A percentile compares a stretch with the other conserved stretches of the same genome.
phyloP scores from a whole-genome alignment of 2,797 vertebrate genomes.

The Tenualosa ilisha region DNA sequence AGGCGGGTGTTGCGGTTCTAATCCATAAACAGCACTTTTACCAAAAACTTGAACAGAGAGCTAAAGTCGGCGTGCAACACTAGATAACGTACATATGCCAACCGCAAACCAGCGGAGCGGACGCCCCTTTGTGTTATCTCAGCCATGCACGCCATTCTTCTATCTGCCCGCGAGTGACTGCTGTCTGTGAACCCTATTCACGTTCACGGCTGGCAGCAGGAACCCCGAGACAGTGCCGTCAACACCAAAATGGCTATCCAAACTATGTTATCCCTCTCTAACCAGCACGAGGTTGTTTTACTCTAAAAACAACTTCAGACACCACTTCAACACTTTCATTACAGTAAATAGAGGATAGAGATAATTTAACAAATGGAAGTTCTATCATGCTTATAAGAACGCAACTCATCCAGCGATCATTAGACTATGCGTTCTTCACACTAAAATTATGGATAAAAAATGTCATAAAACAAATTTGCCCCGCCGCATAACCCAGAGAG shows the following conservation, averaged over 20 bases:
- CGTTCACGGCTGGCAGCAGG: neutral
- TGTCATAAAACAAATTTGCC: neutral
- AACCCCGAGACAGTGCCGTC: neutral
- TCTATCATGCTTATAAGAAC: neutral
- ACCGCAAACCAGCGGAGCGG: neutral
- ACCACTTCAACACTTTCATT: neutral
- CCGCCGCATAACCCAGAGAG: neutral
- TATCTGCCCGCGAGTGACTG: neutral
- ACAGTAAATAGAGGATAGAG: neutral
- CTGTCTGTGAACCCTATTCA: neutral
- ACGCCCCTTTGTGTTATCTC: conserved; percentile 1
- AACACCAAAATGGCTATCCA: neutral
- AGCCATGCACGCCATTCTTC: conserved; percentile 20
- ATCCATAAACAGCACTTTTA: neutral
- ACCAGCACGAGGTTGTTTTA: neutral
- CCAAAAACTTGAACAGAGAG: neutral
- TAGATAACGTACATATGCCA: neutral
- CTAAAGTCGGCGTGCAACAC: neutral
- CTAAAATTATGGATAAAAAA: neutral
- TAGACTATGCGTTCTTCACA: neutral
- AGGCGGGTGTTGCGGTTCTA: neutral
- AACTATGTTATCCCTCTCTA: neutral
- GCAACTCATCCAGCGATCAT: neutral
- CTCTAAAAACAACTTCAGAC: neutral
- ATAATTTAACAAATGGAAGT: neutral